These are phyloP conservation scores for Cyanoderma ruficeps DNA, from an alignment of 2,113 vertebrate species.

Conservation along the genomic window DNA sequence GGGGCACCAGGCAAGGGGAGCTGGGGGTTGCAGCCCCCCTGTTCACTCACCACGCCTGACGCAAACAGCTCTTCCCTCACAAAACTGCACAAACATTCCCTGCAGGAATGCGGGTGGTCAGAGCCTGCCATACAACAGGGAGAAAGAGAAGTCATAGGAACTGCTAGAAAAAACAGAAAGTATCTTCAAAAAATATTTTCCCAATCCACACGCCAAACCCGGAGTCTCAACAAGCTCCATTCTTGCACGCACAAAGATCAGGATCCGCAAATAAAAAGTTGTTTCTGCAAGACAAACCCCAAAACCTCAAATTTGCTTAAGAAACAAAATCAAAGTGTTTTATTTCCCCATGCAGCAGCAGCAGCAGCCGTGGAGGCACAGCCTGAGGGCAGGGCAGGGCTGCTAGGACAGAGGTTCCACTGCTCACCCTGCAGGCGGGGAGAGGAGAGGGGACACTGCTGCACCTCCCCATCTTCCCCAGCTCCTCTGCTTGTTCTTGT, in stretches of 20 bases:
- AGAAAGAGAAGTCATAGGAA: not conserved
- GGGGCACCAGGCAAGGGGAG: fast-evolving
- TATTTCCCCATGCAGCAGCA: conserved; percentile 4
- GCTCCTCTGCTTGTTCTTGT: not conserved
- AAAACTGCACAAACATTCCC: not conserved
- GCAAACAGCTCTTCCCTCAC: not conserved
- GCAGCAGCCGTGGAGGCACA: not conserved
- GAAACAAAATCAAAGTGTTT: conserved; percentile 54
- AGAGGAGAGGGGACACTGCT: not conserved
- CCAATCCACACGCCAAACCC: not conserved
- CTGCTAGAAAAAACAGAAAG: not conserved
- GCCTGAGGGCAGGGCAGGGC: not conserved
- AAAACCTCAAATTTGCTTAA: conserved; percentile 62
- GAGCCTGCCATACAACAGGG: not conserved
- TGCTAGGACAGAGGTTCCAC: fast-evolving
- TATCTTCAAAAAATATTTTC: not conserved
- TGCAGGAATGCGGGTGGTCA: not conserved
- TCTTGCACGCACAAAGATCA: not conserved
- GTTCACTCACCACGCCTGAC: fast-evolving
- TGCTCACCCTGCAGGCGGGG: not conserved
- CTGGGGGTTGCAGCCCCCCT: fast-evolving
- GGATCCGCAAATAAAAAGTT: conserved; percentile 11
- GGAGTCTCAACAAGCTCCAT: not conserved
- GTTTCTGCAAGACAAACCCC: conserved; percentile 62
- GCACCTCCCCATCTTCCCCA: not conserved